These are phyloP conservation scores for Noctuana brunneofusca DNA, from an alignment of 2,888 invertebrate species.

Conservation along the genomic window DNA sequence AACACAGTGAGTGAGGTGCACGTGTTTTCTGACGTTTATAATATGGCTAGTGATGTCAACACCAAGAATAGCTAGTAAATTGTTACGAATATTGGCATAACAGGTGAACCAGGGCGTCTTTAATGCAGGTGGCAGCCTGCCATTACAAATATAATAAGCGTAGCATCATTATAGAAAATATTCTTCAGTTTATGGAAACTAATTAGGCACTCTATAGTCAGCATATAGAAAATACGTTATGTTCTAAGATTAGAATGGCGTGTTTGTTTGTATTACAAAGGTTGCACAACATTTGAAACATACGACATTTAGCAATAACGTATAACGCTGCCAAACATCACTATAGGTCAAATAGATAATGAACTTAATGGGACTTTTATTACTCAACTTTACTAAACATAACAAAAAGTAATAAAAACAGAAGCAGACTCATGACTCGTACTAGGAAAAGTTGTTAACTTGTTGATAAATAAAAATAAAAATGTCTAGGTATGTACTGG, in stretches of 20 bases:
- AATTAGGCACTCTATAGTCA: background rate
- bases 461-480: no score
- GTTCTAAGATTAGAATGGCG: background rate
- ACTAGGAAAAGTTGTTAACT: no score
- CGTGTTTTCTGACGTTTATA: slow-evolving; percentile 57
- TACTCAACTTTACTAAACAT: slow-evolving; percentile 3
- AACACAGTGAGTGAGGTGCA: slow-evolving; percentile 36
- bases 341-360: slow-evolving; percentile 3
- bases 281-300: slow-evolving; percentile 18
- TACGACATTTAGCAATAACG: slow-evolving; percentile 26
- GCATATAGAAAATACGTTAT: background rate
- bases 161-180: slow-evolving; percentile 9
- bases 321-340: slow-evolving; percentile 23
- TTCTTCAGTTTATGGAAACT: slow-evolving; percentile 10
- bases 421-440: no score
- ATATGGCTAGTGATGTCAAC: slow-evolving; percentile 67
- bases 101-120: slow-evolving; percentile 63
- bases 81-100: slow-evolving; percentile 48
- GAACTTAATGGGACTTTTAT: slow-evolving; percentile 8
- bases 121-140: slow-evolving; percentile 45
- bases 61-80: slow-evolving; percentile 59
- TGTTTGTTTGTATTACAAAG: slow-evolving; percentile 10
- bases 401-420: background rate
- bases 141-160: slow-evolving; percentile 37
- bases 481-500: no score